A percentile compares a stretch with the other conserved stretches of the same genome.
phyloP scores from a whole-genome alignment of 1,140 invertebrate species.

The Drosophila murphyi region DNA sequence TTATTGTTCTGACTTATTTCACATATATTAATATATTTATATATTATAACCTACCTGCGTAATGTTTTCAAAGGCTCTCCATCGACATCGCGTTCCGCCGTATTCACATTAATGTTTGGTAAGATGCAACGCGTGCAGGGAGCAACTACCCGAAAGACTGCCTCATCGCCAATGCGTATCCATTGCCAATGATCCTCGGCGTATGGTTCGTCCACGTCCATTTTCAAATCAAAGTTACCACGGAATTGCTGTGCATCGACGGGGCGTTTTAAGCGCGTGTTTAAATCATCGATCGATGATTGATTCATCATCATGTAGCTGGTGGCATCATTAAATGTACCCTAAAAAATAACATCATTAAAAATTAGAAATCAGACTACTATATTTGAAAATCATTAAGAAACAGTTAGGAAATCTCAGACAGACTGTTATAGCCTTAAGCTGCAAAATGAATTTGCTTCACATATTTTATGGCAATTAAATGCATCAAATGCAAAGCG shows the following conservation, averaged over 20 bases:
- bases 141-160: conserved; percentile 82
- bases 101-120: conserved; percentile 87
- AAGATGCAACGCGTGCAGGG: conserved; percentile 86
- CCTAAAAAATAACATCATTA: conserved; percentile 66
- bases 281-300: conserved; percentile 85
- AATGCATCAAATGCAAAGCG: too few species aligned
- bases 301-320: conserved; percentile 85
- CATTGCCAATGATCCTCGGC: conserved; percentile 85
- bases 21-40: background rate
- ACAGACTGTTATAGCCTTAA: background rate
- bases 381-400: background rate
- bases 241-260: conserved; percentile 86
- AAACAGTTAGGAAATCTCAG: background rate
- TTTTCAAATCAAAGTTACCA: conserved; percentile 85
- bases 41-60: conserved; percentile 54
- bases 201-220: conserved; percentile 81
- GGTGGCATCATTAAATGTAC: conserved; percentile 84
- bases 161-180: conserved; percentile 84
- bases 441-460: background rate
- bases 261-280: conserved; percentile 72
- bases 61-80: conserved; percentile 87
- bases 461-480: background rate
- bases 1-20: too few species aligned
- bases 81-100: conserved; percentile 85
- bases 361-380: too few species aligned